Evolutionary conservation across 2,888 invertebrate species (phyloP).

Genomic region (Drosophila greeni): DNA sequence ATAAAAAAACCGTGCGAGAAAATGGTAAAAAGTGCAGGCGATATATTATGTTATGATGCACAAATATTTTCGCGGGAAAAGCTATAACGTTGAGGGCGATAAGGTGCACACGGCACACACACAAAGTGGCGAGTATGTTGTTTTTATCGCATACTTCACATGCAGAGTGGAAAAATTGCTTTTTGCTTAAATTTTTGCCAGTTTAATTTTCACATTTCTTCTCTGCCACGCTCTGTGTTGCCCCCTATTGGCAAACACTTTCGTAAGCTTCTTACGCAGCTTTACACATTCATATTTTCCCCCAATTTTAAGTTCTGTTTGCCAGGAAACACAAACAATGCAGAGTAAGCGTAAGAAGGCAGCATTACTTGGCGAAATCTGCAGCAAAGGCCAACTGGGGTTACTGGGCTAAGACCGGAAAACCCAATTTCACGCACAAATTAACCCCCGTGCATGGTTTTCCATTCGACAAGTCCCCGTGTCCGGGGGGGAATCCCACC

Average conservation of each 20-base stretch:
- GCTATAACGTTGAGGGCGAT: slow-evolving; percentile 2
- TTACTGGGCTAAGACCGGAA: slow-evolving; percentile 18
- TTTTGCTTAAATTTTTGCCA: slow-evolving; percentile 12
- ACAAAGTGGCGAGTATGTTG: slow-evolving; percentile 7
- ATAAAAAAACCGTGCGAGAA: background rate
- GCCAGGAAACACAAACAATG: slow-evolving; percentile 30
- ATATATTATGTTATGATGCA: slow-evolving; percentile 6
- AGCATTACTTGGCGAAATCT: slow-evolving; percentile 12
- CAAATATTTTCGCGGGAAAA: slow-evolving; percentile 10
- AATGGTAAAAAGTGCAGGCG: background rate
- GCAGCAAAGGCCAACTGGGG: background rate
- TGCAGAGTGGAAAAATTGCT: slow-evolving; percentile 5
- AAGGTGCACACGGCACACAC: background rate
- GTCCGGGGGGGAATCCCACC: background rate
- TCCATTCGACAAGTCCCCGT: background rate
- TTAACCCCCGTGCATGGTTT: slow-evolving; percentile 3
- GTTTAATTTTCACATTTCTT: slow-evolving; percentile 12
- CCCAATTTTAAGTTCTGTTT: slow-evolving; percentile 4
- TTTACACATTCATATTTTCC: slow-evolving; percentile 20
- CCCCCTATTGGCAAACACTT: slow-evolving; percentile 9
- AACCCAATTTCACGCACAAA: slow-evolving; percentile 60
- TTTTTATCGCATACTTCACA: slow-evolving; percentile 7
- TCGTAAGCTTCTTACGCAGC: slow-evolving; percentile 20
- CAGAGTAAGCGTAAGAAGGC: slow-evolving; percentile 9
- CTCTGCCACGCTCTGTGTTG: background rate